Base-by-base conservation (phyloP, 1,140 invertebrate species). In the Uloborus diversus region DNA sequence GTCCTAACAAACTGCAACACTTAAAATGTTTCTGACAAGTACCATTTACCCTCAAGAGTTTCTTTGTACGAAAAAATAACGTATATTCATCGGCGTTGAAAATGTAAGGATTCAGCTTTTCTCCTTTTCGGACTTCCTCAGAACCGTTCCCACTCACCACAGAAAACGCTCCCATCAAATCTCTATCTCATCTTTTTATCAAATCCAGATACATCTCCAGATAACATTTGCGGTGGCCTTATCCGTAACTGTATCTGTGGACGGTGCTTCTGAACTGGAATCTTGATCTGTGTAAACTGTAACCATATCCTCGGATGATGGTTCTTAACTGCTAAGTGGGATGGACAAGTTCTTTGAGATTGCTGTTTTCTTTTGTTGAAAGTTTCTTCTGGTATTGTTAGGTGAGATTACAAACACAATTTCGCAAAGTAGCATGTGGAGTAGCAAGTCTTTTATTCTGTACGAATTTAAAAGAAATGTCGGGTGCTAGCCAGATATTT, bases 231-330 rank as follows among this genome's bases (percentile, higher is more conserved):
- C 56, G 57, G 32, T 56, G 33, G 68, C n/a, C 27, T 57, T 73
- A 73, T 73, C 69, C 9, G 69, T 61, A 73, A 73, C 69, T 62
- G 69, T 61, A 73, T 73, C 69, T 61, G 56, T 47, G 20, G 69
- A 14, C 69, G 56, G 69, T 30, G 14, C 56, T 61, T 73, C 56
- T 61, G 69, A 17, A 9, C 11, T 37, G 51, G 53, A 20, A 25
- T 61, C 56, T 73, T 49, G 49, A 73, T 73, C 69, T 73, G 23
- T 49, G 56, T 73, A 73, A 73, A 73, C 69, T 73, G 69, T 73
- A 73, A 73, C 69, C 13, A 37, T 42, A 73, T 28, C 51, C 56
- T 14, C 28, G 14, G 53, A 25, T 56, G 51, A 70, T 57, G 33
- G 49, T 7, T 73, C 30, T 73, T 7, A 20, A 73, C 30, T 61